Evolutionary conservation across 1,140 invertebrate species (phyloP), one percentile per base, ranked within the genome.

Genomic region (Drosophila dunni): DNA sequence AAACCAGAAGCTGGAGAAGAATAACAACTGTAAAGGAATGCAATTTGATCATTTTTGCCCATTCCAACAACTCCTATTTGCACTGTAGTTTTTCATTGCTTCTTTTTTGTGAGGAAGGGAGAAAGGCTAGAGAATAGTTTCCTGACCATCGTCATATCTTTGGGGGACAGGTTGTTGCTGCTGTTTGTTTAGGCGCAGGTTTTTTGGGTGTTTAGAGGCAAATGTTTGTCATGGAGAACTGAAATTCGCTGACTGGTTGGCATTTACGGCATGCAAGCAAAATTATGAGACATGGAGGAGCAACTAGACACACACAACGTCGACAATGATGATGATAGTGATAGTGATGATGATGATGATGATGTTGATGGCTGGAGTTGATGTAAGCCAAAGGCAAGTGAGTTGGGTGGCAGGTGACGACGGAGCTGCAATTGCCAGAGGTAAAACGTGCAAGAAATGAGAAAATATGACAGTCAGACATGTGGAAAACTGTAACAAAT

Each of bases 401-500:
- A 45, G 34, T 46, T n/a, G 54, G 60, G 24, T 13, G 53, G 42
- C 53, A 50, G 48, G 54, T 56, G 46, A 48, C 60, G 65, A 80
- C 77, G 67, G 44, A 58, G 64, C 65, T 79, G 80, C 84, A 80
- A 88, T 88, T 88, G 83, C 84, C 76, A 78, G 80, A 79, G 80
- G 84, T 78, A 78, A 71, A 54, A 81, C 78, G 80, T 81, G 81
- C 78, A 78, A 78, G 78, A 89, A 89, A 89, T 89, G 84, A 81
- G 84, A 89, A 89, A 89, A 89, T 89, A 89, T 89, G 86, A 81
- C 84, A 75, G 46, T 51, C 84, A 89, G 84, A 78, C 80, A 75
- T 79, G 50, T 56, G 50, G 69, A 69, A 68, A 74, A 82, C 61
- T 72, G 77, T 80, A 78, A 81, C 80, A 89, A 84, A 84, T 83